These are phyloP conservation scores for Brevimyrus niger DNA, from an alignment of 2,113 vertebrate genomes.

Conservation along the genomic window DNA sequence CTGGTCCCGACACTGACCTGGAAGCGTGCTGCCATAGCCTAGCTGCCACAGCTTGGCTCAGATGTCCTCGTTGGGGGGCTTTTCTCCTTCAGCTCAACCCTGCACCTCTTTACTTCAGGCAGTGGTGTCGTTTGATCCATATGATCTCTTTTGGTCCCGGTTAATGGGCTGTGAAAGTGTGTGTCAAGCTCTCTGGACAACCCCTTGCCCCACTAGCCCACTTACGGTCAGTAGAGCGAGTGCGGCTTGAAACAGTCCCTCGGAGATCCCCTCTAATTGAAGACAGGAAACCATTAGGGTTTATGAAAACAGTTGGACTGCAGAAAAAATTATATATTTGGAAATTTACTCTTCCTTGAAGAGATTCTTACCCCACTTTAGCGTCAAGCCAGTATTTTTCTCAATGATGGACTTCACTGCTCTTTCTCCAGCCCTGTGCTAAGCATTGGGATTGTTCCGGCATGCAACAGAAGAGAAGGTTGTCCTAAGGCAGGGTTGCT, in stretches of 20 bases:
- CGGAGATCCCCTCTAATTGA: conserved; percentile 8
- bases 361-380: neutral
- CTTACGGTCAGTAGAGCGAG: neutral
- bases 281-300: neutral
- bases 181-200: conserved; percentile 20
- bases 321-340: neutral
- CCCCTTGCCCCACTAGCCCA: neutral
- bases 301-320: neutral
- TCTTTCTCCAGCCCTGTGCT: neutral
- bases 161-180: conserved; percentile 52
- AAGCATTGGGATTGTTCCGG: neutral
- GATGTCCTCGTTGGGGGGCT: neutral
- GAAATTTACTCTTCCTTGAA: neutral
- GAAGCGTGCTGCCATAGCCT: neutral
- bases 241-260: neutral
- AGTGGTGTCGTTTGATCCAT: conserved; percentile 30
- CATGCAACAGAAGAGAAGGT: neutral
- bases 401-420: neutral
- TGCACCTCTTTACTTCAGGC: conserved; percentile 21
- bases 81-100: neutral
- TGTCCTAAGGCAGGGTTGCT: neutral
- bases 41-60: neutral
- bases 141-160: conserved; percentile 34
- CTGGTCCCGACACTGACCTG: neutral
- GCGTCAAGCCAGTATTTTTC: neutral